Evolutionary conservation across 2,797 vertebrate species (phyloP), one percentile per base, ranked within the genome.

Genomic region (Gadopsis marmoratus): DNA sequence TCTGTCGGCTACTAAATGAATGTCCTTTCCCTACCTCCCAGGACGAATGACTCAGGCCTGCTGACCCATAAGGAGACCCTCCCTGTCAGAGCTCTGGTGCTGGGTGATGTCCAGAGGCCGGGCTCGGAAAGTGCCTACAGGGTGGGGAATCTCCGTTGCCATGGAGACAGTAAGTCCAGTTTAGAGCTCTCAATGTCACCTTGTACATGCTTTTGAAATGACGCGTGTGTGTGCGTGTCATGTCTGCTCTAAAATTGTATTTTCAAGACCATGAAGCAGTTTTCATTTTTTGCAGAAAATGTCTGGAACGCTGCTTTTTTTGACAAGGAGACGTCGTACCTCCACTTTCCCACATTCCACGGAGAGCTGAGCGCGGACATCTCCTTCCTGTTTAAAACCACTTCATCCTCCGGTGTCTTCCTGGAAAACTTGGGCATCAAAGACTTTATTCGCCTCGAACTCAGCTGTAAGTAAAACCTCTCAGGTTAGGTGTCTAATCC

Each of bases 241-340:
- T 16, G 19, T 64, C 37, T 26, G 2, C 3, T 58, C 19, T n/a
- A 3, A 12, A 21, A 7, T 8, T 31, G 1, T 47, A 31, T 17
- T 26, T 19, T 50, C 0, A 41, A 39, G 11, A 29, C n/a, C 4
- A 14, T 0, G 5, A 43, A 39, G 37, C 9, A 39, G 0, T 69
- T 47, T 62, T 14, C 3, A 14, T 75, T n/a, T 55, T 69, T 72
- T 77, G 39, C 85, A 96, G 95, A 88, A 76, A 95, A 95, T 43
- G 96, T 97, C 84, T 99, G 98, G 98, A 98, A 98, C 56, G 96
- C 97, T 21, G 98, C 96, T 5, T 97, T 96, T 70, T 99, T 99
- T 87, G 96, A 97, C 82, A 97, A 97, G 26, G 96, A 98, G 85
- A 95, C 96, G 0, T 98, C 97, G 0, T 98, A 99, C 82, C 96